Conservation (phyloP, 2,797 vertebrate species). For the Geotrypetes seraphini region DNA sequence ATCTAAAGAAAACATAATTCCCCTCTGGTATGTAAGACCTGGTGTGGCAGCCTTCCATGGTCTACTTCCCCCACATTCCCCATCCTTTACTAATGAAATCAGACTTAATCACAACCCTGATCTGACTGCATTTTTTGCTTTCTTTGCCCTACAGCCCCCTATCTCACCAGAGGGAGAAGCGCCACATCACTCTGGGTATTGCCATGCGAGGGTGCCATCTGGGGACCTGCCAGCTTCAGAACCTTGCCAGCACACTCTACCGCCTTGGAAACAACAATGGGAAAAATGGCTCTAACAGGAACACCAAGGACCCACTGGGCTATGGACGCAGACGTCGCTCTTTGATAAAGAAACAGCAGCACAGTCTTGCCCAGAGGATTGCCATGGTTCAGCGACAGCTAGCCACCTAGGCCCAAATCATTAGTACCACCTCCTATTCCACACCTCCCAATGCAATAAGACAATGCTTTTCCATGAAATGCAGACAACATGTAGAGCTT, state of each 20-base stretch:
- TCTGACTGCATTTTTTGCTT: too few species aligned
- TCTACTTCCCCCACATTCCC: too few species aligned
- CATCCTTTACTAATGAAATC: too few species aligned
- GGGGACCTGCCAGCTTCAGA: conserved; percentile 69
- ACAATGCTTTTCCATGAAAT: too few species aligned
- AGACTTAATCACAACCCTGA: too few species aligned
- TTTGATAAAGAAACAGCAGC: neutral
- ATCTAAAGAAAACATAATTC: too few species aligned
- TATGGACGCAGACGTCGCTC: conserved; percentile 44
- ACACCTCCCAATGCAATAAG: conserved; percentile 1
- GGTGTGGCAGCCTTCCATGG: too few species aligned
- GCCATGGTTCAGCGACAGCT: neutral
- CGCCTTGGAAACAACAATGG: conserved; percentile 44
- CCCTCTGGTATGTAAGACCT: too few species aligned
- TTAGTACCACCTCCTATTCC: neutral
- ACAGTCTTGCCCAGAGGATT: too few species aligned
- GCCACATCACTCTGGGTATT: neutral
- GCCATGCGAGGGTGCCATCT: conserved; percentile 53
- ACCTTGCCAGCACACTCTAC: conserved; percentile 60
- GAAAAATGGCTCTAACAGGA: conserved; percentile 52
- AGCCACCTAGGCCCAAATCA: neutral
- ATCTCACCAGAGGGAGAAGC: conserved; percentile 1
- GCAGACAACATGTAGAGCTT: conserved; percentile 1
- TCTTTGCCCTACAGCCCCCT: neutral
- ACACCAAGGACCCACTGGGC: conserved; percentile 51